Evolutionary conservation across 2,888 invertebrate species (phyloP).

Genomic region (Xestoiulus laeticollis): DNA sequence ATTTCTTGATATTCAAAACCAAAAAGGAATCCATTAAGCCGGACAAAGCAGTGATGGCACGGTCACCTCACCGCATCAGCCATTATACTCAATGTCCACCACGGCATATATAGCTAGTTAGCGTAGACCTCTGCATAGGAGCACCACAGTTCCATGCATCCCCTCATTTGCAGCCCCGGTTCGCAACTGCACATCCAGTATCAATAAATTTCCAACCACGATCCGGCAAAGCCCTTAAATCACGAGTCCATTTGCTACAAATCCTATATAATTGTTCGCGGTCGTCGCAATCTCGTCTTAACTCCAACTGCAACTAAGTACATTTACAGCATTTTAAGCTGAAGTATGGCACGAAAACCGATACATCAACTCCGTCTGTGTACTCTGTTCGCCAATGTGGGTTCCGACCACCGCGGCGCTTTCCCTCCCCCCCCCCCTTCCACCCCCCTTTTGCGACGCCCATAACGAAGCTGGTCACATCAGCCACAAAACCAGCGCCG

Average conservation of each 20-base stretch:
- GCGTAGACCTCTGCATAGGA: neutral
- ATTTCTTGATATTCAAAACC: neutral
- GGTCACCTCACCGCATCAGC: neutral
- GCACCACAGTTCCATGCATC: too few relatives aligned
- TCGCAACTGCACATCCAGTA: constrained; percentile 7
- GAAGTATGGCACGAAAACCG: constrained; percentile 43
- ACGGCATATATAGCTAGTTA: neutral
- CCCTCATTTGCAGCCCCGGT: neutral
- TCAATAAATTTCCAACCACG: constrained; percentile 47
- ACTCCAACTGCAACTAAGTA: constrained; percentile 39
- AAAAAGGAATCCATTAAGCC: neutral
- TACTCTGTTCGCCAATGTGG: neutral
- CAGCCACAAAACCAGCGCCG: neutral
- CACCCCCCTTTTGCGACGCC: neutral
- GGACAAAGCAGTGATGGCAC: neutral
- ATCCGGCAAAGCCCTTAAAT: constrained; percentile 46
- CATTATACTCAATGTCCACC: neutral
- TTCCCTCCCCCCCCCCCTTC: too few relatives aligned
- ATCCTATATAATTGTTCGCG: constrained; percentile 45
- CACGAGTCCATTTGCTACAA: constrained; percentile 45
- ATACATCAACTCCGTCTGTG: constrained; percentile 4
- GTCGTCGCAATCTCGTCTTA: constrained; percentile 44
- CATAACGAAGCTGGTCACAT: neutral
- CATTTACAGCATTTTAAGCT: constrained; percentile 42
- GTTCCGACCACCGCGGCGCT: neutral